Evolutionary conservation across 2,113 vertebrate genomes (phyloP).

Genomic region (Podiceps cristatus): DNA sequence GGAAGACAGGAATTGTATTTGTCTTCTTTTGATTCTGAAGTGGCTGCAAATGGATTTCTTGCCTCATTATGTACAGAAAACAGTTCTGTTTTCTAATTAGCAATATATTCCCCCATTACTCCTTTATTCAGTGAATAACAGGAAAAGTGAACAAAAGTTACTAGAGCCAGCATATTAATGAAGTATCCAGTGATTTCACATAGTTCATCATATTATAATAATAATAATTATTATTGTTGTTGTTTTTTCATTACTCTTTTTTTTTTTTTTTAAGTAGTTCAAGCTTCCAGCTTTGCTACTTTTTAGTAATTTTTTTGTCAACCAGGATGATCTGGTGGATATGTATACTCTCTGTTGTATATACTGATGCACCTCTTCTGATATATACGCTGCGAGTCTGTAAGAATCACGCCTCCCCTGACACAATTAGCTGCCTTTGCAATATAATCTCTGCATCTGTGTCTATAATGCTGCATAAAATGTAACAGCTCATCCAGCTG

Average conservation of each 20-base stretch:
- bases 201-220: neutral
- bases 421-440: neutral
- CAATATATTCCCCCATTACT: neutral
- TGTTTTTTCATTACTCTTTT: rapidly evolving
- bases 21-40: neutral
- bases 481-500: neutral
- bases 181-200: neutral
- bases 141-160: neutral
- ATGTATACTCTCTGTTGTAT: neutral
- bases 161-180: neutral
- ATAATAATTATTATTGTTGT: neutral
- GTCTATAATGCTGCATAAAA: neutral
- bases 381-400: neutral
- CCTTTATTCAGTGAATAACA: neutral
- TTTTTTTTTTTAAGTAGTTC: neutral
- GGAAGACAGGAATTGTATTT: neutral
- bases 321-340: neutral
- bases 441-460: rapidly evolving
- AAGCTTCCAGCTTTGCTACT: neutral
- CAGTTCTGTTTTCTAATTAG: neutral
- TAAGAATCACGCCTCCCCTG: neutral
- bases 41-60: neutral
- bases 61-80: neutral
- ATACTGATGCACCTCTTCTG: neutral
- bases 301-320: neutral